Base-by-base conservation (phyloP, 2,797 vertebrate genomes). In the Typhlichthys eigenmanni region DNA sequence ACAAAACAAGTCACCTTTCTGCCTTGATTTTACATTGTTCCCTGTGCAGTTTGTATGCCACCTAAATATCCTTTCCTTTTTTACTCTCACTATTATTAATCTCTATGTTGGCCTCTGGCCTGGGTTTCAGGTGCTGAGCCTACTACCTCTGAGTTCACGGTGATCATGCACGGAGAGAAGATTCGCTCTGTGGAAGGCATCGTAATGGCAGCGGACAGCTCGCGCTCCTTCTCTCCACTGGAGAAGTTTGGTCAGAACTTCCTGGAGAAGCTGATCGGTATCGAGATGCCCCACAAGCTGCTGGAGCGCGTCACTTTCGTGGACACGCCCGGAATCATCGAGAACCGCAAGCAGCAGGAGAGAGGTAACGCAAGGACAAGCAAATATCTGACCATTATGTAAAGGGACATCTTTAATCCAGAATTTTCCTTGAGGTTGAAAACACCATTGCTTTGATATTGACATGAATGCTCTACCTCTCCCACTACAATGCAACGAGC, bases 211-310 rank as follows among this genome's bases (percentile, higher is more conserved):
- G 97, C 97, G 0, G 97, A 99, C 89, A 99, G 96, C 0, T 87
- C 95, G 19, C 94, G 96, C 50, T 98, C 97, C 64, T 99, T 99
- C 80, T 98, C 96, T 0, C 97, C 97, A 0, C 89, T 99, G 29
- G 97, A 99, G 87, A 99, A 99, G 79, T 99, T 99, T 79, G 98
- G 98, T 11, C 98, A 99, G 89, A 98, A 95, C 85, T 99, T 99
- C 86, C 85, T 99, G 76, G 98, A 99, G 87, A 99, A 99, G 88
- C 89, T 99, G 72, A 94, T 99, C 4, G 98, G 98, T 48, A 96
- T 99, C 0, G 98, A 99, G 85, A 96, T 99, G 90, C 97, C 97
- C 43, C 97, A 98, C 87, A 98, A 98, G 73, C 91, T 99, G 65
- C 88, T 99, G 78, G 97, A 99, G 68, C 85, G 98, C 47, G 97